These are phyloP conservation scores for Trilocha varians DNA, from an alignment of 2,888 invertebrate genomes.

Conservation along the genomic window DNA sequence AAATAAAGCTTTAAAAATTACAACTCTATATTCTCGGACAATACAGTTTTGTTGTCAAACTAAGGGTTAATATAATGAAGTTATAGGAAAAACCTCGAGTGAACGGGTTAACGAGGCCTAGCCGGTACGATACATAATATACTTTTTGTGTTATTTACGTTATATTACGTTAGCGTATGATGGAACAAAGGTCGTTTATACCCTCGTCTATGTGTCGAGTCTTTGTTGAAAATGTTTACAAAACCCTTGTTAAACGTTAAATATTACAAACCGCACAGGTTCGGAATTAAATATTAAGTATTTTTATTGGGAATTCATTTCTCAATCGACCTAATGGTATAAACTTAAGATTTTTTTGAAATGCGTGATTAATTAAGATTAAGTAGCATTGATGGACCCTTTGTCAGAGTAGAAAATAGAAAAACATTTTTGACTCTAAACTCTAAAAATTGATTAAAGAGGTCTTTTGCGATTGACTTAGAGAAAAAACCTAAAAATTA, in stretches of 20 bases:
- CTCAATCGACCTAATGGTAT: too few relatives aligned
- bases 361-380: too few relatives aligned
- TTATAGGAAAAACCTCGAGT: background rate
- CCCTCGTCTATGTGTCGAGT: slow-evolving; percentile 6
- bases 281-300: background rate
- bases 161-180: slow-evolving; percentile 6
- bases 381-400: too few relatives aligned
- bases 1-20: too few relatives aligned
- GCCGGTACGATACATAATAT: background rate
- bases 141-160: slow-evolving; percentile 5
- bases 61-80: background rate
- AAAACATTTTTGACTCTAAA: too few relatives aligned
- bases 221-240: slow-evolving; percentile 15
- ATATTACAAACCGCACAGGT: slow-evolving; percentile 5
- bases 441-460: too few relatives aligned
- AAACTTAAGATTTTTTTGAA: too few relatives aligned
- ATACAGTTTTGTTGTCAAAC: background rate
- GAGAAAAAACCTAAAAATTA: too few relatives aligned
- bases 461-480: too few relatives aligned
- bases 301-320: too few relatives aligned
- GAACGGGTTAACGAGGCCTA: background rate
- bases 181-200: slow-evolving; percentile 5
- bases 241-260: slow-evolving; percentile 8
- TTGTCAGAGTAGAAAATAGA: too few relatives aligned
- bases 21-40: background rate